phyloP scores from a whole-genome alignment of 2,888 invertebrate species.

The Eremobia ochroleuca region DNA sequence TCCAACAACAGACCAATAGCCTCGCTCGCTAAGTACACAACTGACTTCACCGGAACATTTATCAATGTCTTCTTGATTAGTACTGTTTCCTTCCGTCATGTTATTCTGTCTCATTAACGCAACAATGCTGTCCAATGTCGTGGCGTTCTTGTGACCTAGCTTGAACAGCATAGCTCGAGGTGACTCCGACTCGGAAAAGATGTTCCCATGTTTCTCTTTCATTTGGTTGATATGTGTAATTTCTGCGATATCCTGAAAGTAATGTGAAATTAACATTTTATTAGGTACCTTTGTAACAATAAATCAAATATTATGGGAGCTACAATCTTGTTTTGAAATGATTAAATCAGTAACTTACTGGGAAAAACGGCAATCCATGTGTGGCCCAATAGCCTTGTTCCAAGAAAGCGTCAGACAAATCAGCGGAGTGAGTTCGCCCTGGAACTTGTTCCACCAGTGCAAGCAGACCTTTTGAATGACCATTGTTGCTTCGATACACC shows the following conservation, averaged over 20 bases:
- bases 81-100: constrained; percentile 77
- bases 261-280: background rate
- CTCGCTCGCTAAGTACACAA: constrained; percentile 78
- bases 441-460: constrained; percentile 96
- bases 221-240: constrained; percentile 81
- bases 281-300: background rate
- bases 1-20: constrained; percentile 82
- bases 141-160: constrained; percentile 83
- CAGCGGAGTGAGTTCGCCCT: constrained; percentile 92
- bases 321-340: background rate
- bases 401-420: constrained; percentile 92
- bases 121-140: constrained; percentile 81
- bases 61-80: constrained; percentile 71
- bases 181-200: constrained; percentile 83
- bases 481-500: constrained; percentile 80
- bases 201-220: constrained; percentile 80
- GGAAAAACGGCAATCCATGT: constrained; percentile 91
- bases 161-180: constrained; percentile 83
- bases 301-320: background rate
- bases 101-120: constrained; percentile 86
- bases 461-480: constrained; percentile 85
- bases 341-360: constrained; percentile 76
- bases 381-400: constrained; percentile 94
- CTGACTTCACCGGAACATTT: constrained; percentile 74
- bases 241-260: constrained; percentile 83